Conservation (phyloP, 2,113 vertebrate species). For the Halichoeres trimaculatus region DNA sequence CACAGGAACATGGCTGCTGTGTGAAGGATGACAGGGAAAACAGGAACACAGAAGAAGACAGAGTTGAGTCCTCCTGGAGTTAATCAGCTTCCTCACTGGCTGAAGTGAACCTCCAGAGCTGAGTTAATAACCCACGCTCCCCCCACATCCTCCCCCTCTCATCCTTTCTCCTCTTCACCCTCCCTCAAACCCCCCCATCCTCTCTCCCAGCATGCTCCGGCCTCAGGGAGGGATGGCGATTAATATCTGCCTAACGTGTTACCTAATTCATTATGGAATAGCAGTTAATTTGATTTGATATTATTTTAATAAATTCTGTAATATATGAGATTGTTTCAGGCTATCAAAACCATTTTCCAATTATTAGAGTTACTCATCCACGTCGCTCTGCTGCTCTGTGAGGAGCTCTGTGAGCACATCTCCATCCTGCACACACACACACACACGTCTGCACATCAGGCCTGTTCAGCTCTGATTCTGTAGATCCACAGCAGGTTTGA, state of each 20-base stretch:
- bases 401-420: conserved; percentile 88
- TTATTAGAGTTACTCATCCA: conserved; percentile 99
- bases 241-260: conserved; percentile 99
- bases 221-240: conserved; percentile 95
- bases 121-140: conserved; percentile 89
- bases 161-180: conserved; percentile 22
- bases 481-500: conserved; percentile 40
- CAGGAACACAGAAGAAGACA: conserved; percentile 76
- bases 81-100: conserved; percentile 79
- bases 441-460: conserved; percentile 86
- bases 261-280: conserved; percentile 99
- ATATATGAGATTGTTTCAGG: conserved; percentile 99
- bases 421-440: conserved; percentile 84
- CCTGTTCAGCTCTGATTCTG: conserved; percentile 86
- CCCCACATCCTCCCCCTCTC: conserved; percentile 17
- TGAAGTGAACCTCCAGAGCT: conserved; percentile 89
- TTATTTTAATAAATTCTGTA: conserved; percentile 99
- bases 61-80: conserved; percentile 81
- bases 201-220: conserved; percentile 87
- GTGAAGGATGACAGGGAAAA: too few species aligned
- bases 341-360: conserved; percentile 99
- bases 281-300: conserved; percentile 99
- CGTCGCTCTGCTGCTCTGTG: conserved; percentile 75
- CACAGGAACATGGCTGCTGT: too few species aligned
- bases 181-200: conserved; percentile 79